Conservation (phyloP, 1,140 invertebrate species). For the Drosophila quadrilineata region DNA sequence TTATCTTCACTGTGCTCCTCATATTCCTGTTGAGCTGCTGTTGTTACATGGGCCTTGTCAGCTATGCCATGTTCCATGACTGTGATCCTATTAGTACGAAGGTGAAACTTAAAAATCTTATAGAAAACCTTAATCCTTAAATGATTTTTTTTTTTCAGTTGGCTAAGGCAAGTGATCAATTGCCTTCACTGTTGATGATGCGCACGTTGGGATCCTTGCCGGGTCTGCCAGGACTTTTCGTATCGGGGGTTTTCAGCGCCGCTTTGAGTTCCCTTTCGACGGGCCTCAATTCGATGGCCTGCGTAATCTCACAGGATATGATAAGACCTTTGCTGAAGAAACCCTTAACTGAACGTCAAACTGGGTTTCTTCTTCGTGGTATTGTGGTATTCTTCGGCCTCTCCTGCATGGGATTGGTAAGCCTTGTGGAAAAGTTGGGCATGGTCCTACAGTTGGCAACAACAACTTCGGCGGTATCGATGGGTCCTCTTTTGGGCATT, state of each 20-base stretch:
- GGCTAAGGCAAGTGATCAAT: slow-evolving; percentile 87
- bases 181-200: slow-evolving; percentile 90
- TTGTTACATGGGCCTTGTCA: slow-evolving; percentile 88
- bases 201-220: slow-evolving; percentile 87
- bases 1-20: slow-evolving; percentile 85
- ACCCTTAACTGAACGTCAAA: slow-evolving; percentile 85
- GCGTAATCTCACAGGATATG: slow-evolving; percentile 93
- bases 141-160: slow-evolving; percentile 64
- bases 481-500: slow-evolving; percentile 90
- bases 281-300: slow-evolving; percentile 94
- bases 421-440: slow-evolving; percentile 88
- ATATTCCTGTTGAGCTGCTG: slow-evolving; percentile 85
- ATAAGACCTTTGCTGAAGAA: slow-evolving; percentile 85
- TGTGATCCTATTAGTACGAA: slow-evolving; percentile 89
- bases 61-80: slow-evolving; percentile 89
- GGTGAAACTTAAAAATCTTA: slow-evolving; percentile 36
- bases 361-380: slow-evolving; percentile 86
- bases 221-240: slow-evolving; percentile 90
- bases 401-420: slow-evolving; percentile 86
- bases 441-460: slow-evolving; percentile 88
- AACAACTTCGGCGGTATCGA: slow-evolving; percentile 86
- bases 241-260: slow-evolving; percentile 92
- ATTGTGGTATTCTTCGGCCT: slow-evolving; percentile 87
- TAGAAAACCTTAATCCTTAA: background rate
- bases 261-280: slow-evolving; percentile 95